Evolutionary conservation across 2,888 invertebrate genomes (phyloP).

Genomic region (Meandrusa payeni): DNA sequence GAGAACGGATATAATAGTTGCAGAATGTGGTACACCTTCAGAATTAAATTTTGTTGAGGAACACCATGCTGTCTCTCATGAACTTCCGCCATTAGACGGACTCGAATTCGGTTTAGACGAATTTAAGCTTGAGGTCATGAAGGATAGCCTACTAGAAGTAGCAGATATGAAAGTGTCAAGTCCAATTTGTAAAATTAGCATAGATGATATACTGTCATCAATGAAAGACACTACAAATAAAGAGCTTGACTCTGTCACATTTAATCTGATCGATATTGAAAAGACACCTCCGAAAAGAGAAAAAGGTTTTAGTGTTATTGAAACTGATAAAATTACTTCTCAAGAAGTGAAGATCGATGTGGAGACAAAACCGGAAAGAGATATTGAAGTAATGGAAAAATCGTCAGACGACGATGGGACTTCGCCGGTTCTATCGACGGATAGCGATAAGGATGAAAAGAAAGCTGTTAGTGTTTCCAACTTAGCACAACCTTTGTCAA

Average conservation of each 20-base stretch:
- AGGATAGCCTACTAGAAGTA: slow-evolving; percentile 64
- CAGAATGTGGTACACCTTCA: slow-evolving; percentile 67
- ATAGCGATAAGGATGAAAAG: slow-evolving; percentile 79
- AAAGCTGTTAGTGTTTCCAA: slow-evolving; percentile 58
- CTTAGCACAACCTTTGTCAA: slow-evolving; percentile 53
- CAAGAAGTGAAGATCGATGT: slow-evolving; percentile 65
- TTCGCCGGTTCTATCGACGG: slow-evolving; percentile 73
- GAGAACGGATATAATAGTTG: slow-evolving; percentile 71
- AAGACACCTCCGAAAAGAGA: slow-evolving; percentile 61
- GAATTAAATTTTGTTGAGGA: slow-evolving; percentile 71
- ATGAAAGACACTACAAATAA: slow-evolving; percentile 61
- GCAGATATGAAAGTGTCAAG: slow-evolving; percentile 56
- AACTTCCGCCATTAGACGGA: slow-evolving; percentile 62
- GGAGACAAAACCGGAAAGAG: slow-evolving; percentile 49
- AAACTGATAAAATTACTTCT: slow-evolving; percentile 63
- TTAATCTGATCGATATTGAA: slow-evolving; percentile 68
- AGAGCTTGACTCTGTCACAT: slow-evolving; percentile 59
- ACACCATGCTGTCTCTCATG: slow-evolving; percentile 60
- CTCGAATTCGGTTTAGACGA: slow-evolving; percentile 69
- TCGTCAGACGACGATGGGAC: slow-evolving; percentile 80
- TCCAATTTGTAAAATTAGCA: slow-evolving; percentile 72
- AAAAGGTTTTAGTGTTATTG: slow-evolving; percentile 64
- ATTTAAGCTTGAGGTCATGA: slow-evolving; percentile 69
- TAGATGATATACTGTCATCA: slow-evolving; percentile 67
- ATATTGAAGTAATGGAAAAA: slow-evolving; percentile 68